Conservation (phyloP, 2,113 vertebrate genomes). For the Riparia riparia region DNA sequence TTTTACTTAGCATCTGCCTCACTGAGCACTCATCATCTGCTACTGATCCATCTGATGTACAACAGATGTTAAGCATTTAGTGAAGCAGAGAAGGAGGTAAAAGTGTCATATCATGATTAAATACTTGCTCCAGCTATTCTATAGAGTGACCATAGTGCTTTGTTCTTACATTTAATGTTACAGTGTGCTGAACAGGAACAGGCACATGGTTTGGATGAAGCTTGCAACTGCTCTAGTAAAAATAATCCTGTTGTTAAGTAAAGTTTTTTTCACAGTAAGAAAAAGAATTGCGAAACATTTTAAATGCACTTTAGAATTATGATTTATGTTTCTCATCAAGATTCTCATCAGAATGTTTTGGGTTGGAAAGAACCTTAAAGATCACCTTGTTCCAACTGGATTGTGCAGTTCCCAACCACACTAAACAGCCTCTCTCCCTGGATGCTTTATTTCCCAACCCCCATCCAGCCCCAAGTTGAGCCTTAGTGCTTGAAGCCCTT, state of each 20-base stretch:
- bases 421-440: background rate
- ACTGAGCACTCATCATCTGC: constrained; percentile 63
- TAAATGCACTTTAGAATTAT: background rate
- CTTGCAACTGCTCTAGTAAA: background rate
- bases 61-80: constrained; percentile 68
- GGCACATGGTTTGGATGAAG: background rate
- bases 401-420: background rate
- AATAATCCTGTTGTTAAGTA: background rate
- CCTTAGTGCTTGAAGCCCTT: background rate
- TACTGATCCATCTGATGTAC: constrained; percentile 58
- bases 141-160: constrained; percentile 13
- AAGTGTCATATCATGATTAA: constrained; percentile 60
- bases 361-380: too few species aligned
- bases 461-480: background rate
- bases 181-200: background rate
- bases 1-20: constrained; percentile 56
- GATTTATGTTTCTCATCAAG: background rate
- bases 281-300: background rate
- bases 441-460: background rate
- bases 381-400: fast-evolving
- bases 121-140: constrained; percentile 10
- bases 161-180: background rate
- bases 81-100: constrained; percentile 56
- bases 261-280: background rate
- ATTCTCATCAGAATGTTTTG: background rate